Base-by-base conservation (phyloP, 2,888 invertebrate species). In the Coecobrya sp. region DNA sequence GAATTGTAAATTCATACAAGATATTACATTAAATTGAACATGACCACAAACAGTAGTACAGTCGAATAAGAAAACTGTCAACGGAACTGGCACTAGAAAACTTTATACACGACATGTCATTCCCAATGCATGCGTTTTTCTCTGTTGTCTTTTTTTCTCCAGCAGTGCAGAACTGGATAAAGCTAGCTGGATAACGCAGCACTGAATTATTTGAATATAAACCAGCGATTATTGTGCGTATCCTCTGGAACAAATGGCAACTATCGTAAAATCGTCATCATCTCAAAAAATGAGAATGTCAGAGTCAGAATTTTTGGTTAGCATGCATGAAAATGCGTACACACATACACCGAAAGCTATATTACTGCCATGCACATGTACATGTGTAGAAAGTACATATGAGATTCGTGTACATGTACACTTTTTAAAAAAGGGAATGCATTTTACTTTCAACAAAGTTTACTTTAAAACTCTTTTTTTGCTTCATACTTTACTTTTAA, bases 281-380 rank as follows among this genome's bases (percentile, higher is more conserved):
- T 86, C 59, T 36, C 70, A 70, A 70, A 86, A 30, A 49, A 30
- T 86, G 86, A 86, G 52, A 27, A 7, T 86, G 86, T 86, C 73
- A 86, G n/a, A 55, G 19, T 73, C 42, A 76, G 73, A 86, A 59
- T 84, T 84, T 22, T 84, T 52, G 27, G n/a, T 36, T 27, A 36
- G 30, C 10, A 30, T 73, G 45, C 8, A 25, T 36, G n/a, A 30
- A 27, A 19, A 22, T 42, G 22, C 73, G 73, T 45, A 42, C 42
- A 73, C 27, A 27, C 68, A 30, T 27, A 68, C 13, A 65, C 4
- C 8, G 4, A 25, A 19, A 25, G n/a, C 1, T 19, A 62, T 62
- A n/a, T n/a, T n/a, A n/a, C n/a, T n/a, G n/a, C 62, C 22, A 1
- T 19, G n/a, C 62, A 62, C 22, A 19, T 22, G 62, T 11, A 62